Evolutionary conservation across 2,113 vertebrate species (phyloP).

Genomic region (Rattus rattus): DNA sequence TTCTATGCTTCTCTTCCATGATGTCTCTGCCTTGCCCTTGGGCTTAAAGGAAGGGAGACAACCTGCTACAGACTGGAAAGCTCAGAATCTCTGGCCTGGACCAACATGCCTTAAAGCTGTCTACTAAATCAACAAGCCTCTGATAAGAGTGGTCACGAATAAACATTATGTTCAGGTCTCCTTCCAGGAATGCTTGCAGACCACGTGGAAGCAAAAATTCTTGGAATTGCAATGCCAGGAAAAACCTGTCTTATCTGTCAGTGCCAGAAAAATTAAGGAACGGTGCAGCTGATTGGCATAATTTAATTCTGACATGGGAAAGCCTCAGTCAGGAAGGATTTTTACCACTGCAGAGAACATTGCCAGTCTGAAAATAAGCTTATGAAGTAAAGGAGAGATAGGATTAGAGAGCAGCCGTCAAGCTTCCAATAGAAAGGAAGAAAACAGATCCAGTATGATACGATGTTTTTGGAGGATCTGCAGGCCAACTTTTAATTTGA

Average conservation of each 20-base stretch:
- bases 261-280: neutral
- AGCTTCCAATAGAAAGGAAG: conserved; percentile 40
- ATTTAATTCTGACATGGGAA: neutral
- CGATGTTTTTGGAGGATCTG: conserved; percentile 86
- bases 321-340: neutral
- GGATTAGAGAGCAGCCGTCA: conserved; percentile 75
- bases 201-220: neutral
- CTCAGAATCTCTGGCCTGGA: neutral
- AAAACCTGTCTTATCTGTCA: conserved; percentile 16
- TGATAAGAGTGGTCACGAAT: neutral
- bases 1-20: neutral
- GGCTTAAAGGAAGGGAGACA: neutral
- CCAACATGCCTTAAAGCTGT: neutral
- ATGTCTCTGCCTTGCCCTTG: neutral
- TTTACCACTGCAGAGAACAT: neutral
- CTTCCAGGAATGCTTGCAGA: conserved; percentile 15
- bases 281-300: neutral
- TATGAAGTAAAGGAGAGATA: conserved; percentile 77
- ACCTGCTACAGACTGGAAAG: neutral
- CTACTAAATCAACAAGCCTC: conserved; percentile 1
- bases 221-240: conserved; percentile 8
- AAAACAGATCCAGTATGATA: conserved; percentile 70
- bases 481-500: conserved; percentile 88
- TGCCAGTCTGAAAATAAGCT: neutral
- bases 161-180: conserved; percentile 29